A percentile compares a stretch with the other conserved stretches of the same genome.
phyloP scores from a whole-genome alignment of 2,113 vertebrate genomes.

The Regulus satrapa region DNA sequence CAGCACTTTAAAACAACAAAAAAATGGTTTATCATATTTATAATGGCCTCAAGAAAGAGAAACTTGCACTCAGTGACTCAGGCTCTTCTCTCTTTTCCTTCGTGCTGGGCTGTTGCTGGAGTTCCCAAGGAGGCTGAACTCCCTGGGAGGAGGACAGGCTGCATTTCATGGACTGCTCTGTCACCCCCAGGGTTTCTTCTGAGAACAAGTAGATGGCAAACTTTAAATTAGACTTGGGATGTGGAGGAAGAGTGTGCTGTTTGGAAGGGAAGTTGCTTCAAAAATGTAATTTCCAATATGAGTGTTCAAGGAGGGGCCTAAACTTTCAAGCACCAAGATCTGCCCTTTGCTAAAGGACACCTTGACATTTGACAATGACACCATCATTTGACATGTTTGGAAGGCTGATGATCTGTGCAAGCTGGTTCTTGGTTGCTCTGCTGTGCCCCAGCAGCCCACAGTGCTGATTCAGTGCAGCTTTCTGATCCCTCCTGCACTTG shows the following conservation, averaged over 20 bases:
- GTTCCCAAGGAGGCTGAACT: neutral
- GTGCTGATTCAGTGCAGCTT: too few relatives aligned
- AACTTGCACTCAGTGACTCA: slow-evolving; percentile 7
- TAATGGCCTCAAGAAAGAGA: neutral
- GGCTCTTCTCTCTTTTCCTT: neutral
- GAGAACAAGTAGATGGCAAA: neutral
- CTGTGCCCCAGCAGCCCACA: neutral
- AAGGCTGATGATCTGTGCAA: neutral
- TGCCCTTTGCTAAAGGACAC: neutral
- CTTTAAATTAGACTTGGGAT: neutral
- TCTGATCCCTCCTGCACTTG: neutral
- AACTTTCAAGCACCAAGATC: neutral
- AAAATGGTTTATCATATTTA: neutral
- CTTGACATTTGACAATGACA: too few relatives aligned
- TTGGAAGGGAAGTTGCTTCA: neutral
- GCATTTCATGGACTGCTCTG: neutral
- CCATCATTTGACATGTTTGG: neutral
- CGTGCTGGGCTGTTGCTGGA: neutral
- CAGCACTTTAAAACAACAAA: neutral
- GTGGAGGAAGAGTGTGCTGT: neutral
- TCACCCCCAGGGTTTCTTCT: neutral
- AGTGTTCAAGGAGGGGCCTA: neutral
- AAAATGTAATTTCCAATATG: neutral
- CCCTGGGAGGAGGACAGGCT: neutral
- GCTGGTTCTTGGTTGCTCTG: neutral